Evolutionary conservation across 2,113 vertebrate species (phyloP).

Genomic region (Malurus cyaneus): DNA sequence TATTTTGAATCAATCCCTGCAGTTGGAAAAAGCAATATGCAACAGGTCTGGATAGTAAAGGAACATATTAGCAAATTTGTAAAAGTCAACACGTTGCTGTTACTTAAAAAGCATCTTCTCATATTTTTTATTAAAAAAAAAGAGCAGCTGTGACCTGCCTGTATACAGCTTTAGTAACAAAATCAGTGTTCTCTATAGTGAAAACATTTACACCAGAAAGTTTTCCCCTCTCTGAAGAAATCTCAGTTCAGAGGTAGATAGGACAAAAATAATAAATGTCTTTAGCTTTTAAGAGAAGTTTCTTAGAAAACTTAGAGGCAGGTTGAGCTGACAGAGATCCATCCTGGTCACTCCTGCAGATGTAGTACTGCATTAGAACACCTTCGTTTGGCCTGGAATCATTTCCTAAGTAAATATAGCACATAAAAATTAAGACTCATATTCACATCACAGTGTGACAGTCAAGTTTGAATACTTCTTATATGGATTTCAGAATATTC

Average conservation of each 20-base stretch:
- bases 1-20: not conserved
- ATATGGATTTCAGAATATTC: not conserved
- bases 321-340: not conserved
- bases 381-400: not conserved
- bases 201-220: not conserved
- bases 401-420: not conserved
- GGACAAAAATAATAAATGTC: not conserved
- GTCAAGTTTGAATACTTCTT: not conserved
- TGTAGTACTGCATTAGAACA: rapidly evolving
- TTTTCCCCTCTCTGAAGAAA: not conserved
- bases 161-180: not conserved
- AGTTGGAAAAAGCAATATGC: not conserved
- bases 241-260: not conserved
- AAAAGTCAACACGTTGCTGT: not conserved
- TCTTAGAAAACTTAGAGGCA: not conserved
- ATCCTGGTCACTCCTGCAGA: not conserved
- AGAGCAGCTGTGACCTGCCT: not conserved
- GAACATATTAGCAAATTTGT: not conserved
- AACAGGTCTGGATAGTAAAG: not conserved
- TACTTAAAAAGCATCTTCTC: not conserved
- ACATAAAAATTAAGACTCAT: not conserved
- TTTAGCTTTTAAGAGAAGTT: not conserved
- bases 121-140: not conserved
- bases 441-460: rapidly evolving
- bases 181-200: not conserved